phyloP scores from a whole-genome alignment of 2,113 vertebrate genomes.

The Phainopepla nitens region DNA sequence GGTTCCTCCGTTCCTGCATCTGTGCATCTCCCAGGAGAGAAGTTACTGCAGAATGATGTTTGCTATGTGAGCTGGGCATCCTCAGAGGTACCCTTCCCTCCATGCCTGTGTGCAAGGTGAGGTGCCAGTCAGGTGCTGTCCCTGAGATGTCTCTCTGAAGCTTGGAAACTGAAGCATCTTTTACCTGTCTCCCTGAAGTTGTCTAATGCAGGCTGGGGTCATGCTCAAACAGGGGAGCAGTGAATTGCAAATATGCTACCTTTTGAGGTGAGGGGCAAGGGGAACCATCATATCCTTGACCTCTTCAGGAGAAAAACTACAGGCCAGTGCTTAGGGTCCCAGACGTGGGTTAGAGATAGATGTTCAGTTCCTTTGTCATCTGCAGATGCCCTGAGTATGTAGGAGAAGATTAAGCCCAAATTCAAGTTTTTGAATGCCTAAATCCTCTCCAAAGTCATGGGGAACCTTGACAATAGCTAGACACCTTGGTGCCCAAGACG shows the following conservation, averaged over 20 bases:
- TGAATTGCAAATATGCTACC: background rate
- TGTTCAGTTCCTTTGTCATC: background rate
- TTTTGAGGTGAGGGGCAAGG: background rate
- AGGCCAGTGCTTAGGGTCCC: background rate
- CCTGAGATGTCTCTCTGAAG: background rate
- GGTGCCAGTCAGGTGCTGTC: background rate
- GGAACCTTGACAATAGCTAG: background rate
- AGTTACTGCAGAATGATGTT: background rate
- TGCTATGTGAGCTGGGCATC: background rate
- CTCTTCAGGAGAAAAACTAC: background rate
- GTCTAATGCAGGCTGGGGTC: background rate
- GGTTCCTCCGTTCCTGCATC: background rate
- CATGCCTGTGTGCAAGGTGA: fast-evolving
- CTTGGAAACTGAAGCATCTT: background rate
- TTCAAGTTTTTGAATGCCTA: background rate
- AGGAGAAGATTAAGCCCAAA: background rate
- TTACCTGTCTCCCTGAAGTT: background rate
- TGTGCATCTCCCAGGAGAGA: background rate
- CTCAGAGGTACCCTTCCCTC: background rate
- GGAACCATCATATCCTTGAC: background rate
- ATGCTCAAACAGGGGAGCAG: background rate
- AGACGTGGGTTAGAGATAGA: background rate
- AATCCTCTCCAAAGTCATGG: background rate
- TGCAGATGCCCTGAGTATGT: background rate
- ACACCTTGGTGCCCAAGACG: fast-evolving